Percentiles rank a stretch among this genome's conserved stretches.
These are phyloP conservation scores for Leptestheria dahalacensis DNA, from an alignment of 1,140 invertebrate genomes.

Conservation along the genomic window DNA sequence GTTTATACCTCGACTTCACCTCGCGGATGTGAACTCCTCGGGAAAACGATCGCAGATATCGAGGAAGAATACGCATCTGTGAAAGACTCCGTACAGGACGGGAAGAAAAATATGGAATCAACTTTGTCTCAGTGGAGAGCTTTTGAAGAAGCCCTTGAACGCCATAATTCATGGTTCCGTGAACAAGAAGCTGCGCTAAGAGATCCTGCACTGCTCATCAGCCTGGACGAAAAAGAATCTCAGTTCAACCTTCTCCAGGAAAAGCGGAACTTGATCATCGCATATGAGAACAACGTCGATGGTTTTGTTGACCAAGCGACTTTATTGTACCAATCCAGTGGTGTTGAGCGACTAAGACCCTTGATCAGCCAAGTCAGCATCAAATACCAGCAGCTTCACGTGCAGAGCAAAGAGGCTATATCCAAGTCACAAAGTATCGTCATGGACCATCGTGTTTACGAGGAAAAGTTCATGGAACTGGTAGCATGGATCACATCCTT, in stretches of 20 bases:
- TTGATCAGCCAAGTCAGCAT: constrained; percentile 77
- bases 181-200: constrained; percentile 64
- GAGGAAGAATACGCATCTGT: constrained; percentile 46
- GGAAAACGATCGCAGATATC: constrained; percentile 52
- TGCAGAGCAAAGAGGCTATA: constrained; percentile 72
- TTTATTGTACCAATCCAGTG: constrained; percentile 61
- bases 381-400: constrained; percentile 63
- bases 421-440: constrained; percentile 71
- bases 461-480: constrained; percentile 57
- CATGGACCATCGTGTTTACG: constrained; percentile 66
- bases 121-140: constrained; percentile 68
- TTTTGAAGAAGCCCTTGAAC: constrained; percentile 65
- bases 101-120: constrained; percentile 40
- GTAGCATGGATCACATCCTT: constrained; percentile 57
- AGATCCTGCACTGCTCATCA: constrained; percentile 66
- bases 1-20: constrained; percentile 68
- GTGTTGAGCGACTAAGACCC: constrained; percentile 70
- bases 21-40: constrained; percentile 22
- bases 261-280: constrained; percentile 52
- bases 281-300: constrained; percentile 57
- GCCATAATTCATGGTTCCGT: constrained; percentile 68
- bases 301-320: constrained; percentile 80
- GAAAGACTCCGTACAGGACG: constrained; percentile 14
- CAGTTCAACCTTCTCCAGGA: constrained; percentile 56
- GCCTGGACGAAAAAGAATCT: constrained; percentile 59